A percentile compares a stretch with the other conserved stretches of the same genome.
Conservation (phyloP, 2,113 vertebrate species). For the Cyrtonyx montezumae region DNA sequence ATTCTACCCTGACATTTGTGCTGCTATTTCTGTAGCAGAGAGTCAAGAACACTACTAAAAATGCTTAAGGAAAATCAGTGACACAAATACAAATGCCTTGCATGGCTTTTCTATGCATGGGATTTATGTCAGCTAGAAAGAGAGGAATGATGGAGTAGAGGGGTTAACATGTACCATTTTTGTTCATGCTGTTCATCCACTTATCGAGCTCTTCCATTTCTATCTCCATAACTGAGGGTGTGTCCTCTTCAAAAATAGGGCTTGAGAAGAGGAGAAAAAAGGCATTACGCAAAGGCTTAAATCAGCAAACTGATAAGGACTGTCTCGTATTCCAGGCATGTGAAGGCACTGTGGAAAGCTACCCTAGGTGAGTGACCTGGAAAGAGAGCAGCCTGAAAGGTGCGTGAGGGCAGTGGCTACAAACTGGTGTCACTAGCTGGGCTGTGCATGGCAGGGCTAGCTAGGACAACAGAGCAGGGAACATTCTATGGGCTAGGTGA, state of each 20-base stretch:
- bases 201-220: conserved; percentile 98
- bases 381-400: background rate
- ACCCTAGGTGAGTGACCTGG: background rate
- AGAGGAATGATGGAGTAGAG: background rate
- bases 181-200: conserved; percentile 88
- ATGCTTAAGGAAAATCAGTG: background rate
- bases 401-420: background rate
- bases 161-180: conserved; percentile 79
- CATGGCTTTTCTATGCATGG: background rate
- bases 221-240: conserved; percentile 95
- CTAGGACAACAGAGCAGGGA: background rate
- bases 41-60: conserved; percentile 21
- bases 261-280: conserved; percentile 66
- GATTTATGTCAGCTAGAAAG: background rate
- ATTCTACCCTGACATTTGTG: conserved; percentile 46
- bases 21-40: conserved; percentile 32
- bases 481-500: background rate
- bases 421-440: fast-evolving
- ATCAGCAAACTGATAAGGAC: background rate
- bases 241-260: conserved; percentile 98
- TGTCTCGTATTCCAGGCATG: background rate
- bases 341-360: background rate
- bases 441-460: fast-evolving
- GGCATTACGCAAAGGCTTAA: background rate
- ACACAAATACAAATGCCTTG: background rate